phyloP scores from a whole-genome alignment of 2,113 vertebrate species.

The Lepidothrix coronata region DNA sequence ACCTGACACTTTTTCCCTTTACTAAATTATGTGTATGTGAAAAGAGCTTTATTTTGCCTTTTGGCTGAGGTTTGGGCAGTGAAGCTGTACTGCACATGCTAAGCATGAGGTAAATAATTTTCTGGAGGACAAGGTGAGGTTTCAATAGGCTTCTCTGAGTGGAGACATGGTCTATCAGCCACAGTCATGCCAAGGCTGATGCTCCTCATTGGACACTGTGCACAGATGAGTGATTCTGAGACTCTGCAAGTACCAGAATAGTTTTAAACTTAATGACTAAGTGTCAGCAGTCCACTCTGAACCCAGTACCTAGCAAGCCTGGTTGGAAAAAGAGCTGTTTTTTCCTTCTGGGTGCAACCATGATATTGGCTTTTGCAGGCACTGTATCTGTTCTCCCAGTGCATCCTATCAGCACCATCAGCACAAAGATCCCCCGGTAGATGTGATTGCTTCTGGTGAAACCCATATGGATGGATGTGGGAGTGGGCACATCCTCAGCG shows the following conservation, averaged over 20 bases:
- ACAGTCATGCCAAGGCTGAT: background rate
- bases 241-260: background rate
- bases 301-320: background rate
- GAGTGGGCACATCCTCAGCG: background rate
- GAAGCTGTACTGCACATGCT: background rate
- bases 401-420: background rate
- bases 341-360: background rate
- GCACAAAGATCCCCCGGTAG: background rate
- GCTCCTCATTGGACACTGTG: background rate
- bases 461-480: background rate
- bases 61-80: background rate
- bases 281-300: background rate
- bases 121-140: background rate
- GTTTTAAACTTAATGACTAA: background rate
- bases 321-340: background rate
- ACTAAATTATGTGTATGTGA: background rate
- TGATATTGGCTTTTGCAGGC: background rate
- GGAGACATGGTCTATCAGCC: background rate
- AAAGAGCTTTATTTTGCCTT: background rate
- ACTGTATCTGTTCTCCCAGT: background rate
- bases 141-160: background rate
- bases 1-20: background rate
- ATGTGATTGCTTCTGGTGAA: background rate
- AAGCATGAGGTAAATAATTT: fast-evolving
- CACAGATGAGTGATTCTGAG: background rate